A percentile compares a stretch with the other conserved stretches of the same genome.
Conservation (phyloP, 2,113 vertebrate genomes). For the Melanerpes aurifrons region DNA sequence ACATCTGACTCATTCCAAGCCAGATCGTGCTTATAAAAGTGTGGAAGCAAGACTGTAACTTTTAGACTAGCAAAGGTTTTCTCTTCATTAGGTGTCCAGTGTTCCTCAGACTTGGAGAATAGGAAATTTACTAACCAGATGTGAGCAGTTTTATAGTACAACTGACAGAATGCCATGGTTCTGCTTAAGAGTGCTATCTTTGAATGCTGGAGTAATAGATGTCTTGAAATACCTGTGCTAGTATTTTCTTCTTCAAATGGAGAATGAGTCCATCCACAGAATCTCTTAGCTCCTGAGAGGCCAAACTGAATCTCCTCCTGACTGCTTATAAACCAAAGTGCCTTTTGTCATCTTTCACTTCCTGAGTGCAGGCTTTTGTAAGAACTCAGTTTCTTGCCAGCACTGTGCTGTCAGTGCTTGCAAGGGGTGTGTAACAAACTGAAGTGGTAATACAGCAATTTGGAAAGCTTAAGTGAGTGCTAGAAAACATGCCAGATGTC, state of each 20-base stretch:
- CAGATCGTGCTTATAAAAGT: background rate
- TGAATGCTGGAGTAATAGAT: background rate
- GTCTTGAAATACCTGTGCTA: background rate
- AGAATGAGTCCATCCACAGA: background rate
- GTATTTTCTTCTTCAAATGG: background rate
- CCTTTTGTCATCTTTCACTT: background rate
- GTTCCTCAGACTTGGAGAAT: background rate
- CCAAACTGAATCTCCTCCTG: background rate
- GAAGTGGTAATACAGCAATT: background rate
- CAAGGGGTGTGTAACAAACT: background rate
- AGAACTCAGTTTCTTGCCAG: background rate
- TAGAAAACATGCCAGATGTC: background rate
- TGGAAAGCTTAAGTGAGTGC: background rate
- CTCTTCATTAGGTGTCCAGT: background rate
- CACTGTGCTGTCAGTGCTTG: background rate
- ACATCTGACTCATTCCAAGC: background rate
- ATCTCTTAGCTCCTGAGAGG: background rate
- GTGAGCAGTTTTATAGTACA: background rate
- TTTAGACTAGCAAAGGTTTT: background rate
- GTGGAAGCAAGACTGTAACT: background rate
- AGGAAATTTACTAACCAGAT: background rate
- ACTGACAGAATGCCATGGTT: background rate
- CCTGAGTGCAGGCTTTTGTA: background rate
- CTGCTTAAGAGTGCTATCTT: background rate
- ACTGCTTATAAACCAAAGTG: background rate